These are phyloP conservation scores for Pedicia rivosa DNA, from an alignment of 2,888 invertebrate species.

Conservation along the genomic window DNA sequence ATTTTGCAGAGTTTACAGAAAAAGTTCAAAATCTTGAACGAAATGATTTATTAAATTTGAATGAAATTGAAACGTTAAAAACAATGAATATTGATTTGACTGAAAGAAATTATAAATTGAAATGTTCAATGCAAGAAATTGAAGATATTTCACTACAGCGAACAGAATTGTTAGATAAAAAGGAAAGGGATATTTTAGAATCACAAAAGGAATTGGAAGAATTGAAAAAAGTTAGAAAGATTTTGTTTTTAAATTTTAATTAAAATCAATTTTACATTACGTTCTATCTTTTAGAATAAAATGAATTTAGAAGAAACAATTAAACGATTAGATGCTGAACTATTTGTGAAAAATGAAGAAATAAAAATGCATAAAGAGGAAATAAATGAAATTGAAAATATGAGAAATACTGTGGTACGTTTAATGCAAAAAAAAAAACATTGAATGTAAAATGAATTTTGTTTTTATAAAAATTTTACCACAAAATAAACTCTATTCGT, in stretches of 20 bases:
- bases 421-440: conserved; percentile 5
- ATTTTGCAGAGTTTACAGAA: neutral
- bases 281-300: neutral
- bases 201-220: neutral
- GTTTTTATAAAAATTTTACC: too few relatives aligned
- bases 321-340: conserved; percentile 4
- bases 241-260: too few relatives aligned
- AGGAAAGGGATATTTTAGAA: neutral
- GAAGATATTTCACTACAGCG: neutral
- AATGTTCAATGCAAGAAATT: neutral
- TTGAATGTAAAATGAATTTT: too few relatives aligned
- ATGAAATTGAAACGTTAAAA: neutral
- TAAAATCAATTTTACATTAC: neutral
- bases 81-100: neutral
- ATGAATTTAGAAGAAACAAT: neutral
- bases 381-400: conserved; percentile 2
- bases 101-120: neutral
- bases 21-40: neutral
- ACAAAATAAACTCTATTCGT: too few relatives aligned
- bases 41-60: neutral
- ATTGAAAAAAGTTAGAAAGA: neutral
- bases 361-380: neutral
- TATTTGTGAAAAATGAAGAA: conserved; percentile 1
- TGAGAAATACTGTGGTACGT: conserved; percentile 3
- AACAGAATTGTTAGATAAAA: neutral